phyloP scores from a whole-genome alignment of 2,113 vertebrate species.

The Pedetes capensis region DNA sequence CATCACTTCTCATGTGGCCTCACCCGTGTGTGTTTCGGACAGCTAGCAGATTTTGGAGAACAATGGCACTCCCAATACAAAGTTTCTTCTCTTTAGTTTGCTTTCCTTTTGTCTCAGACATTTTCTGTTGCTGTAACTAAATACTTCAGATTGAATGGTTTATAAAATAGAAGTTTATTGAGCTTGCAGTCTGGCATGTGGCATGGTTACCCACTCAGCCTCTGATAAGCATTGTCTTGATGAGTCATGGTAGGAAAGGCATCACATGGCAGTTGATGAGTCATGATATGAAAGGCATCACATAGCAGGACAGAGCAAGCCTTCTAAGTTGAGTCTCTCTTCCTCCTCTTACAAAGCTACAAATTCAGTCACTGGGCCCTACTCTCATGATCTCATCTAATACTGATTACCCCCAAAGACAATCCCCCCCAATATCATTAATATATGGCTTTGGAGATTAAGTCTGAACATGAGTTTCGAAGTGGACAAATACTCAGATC shows the following conservation, averaged over 20 bases:
- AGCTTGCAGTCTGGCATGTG: background rate
- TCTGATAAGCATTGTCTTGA: background rate
- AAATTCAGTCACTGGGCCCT: background rate
- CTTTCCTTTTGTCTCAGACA: background rate
- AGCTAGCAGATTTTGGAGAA: background rate
- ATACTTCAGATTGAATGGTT: rapidly evolving
- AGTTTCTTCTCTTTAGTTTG: background rate
- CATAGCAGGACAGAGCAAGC: too few species aligned
- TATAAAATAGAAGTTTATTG: background rate
- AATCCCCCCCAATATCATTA: too few species aligned
- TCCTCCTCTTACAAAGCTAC: background rate
- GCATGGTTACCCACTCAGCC: background rate
- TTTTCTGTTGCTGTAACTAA: background rate
- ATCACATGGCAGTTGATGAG: too few species aligned
- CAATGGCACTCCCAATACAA: background rate
- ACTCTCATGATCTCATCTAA: background rate
- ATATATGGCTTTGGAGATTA: too few species aligned
- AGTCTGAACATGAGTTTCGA: background rate
- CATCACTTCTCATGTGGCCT: background rate
- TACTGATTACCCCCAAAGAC: too few species aligned
- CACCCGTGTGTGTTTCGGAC: background rate
- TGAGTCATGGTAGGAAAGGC: too few species aligned
- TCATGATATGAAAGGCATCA: rapidly evolving
- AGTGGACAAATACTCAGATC: background rate
- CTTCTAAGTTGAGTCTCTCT: too few species aligned